Evolutionary conservation across 1,140 invertebrate genomes (phyloP).

Genomic region (Trichonephila inaurata): DNA sequence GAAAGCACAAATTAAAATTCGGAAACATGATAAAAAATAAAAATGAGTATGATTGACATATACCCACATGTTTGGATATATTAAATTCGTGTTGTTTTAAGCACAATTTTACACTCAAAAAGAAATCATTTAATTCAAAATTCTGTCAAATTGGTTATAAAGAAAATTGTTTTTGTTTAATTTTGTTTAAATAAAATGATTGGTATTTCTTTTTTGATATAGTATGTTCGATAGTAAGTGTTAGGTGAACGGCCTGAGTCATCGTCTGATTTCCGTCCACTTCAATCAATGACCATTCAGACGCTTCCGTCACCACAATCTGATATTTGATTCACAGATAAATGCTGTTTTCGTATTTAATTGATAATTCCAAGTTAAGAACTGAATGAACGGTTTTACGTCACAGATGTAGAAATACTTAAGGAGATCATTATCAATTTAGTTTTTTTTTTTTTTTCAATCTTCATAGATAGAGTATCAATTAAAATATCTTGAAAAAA

Average conservation of each 20-base stretch:
- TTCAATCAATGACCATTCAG: not conserved
- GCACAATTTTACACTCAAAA: too few species aligned
- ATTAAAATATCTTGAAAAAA: not conserved
- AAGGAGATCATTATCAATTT: not conserved
- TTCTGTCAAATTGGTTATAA: too few species aligned
- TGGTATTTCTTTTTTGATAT: too few species aligned
- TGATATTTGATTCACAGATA: constrained; percentile 9
- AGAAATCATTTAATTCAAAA: too few species aligned
- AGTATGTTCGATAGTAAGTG: not conserved
- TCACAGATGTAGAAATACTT: not conserved
- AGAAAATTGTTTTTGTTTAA: too few species aligned
- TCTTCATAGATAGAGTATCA: not conserved
- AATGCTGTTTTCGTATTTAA: not conserved
- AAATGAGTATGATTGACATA: too few species aligned
- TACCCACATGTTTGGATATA: too few species aligned
- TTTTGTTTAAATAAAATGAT: too few species aligned
- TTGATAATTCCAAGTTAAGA: not conserved
- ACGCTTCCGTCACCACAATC: constrained; percentile 5
- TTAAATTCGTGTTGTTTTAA: too few species aligned
- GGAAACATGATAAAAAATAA: too few species aligned
- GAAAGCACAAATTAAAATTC: too few species aligned
- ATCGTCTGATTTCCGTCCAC: not conserved
- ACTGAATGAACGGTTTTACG: constrained; percentile 25
- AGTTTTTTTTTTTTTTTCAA: too few species aligned
- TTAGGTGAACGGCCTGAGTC: constrained; percentile 36